A percentile compares a stretch with the other conserved stretches of the same genome.
Conservation (phyloP, 2,113 vertebrate species). For the Progne subis region DNA sequence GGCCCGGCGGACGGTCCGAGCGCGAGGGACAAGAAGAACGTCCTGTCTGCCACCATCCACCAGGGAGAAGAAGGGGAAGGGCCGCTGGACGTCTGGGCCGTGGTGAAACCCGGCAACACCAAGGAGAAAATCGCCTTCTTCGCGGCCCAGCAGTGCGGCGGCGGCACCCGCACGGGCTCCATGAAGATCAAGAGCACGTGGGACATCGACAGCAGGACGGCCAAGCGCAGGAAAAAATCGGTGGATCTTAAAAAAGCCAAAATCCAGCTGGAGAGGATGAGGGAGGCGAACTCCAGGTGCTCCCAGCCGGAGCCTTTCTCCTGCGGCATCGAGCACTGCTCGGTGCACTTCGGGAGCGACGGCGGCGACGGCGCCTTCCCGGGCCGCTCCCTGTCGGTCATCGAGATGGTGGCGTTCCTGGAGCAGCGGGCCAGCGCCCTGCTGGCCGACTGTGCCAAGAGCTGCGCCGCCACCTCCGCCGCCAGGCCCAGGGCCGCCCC, state of each 20-base stretch:
- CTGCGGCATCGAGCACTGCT: slow-evolving; percentile 76
- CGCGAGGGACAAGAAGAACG: slow-evolving; percentile 66
- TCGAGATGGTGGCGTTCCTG: slow-evolving; percentile 92
- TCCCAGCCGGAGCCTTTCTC: slow-evolving; percentile 71
- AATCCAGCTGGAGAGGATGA: slow-evolving; percentile 75
- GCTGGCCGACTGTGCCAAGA: slow-evolving; percentile 76
- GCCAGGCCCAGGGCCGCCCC: slow-evolving; percentile 33
- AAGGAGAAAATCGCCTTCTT: slow-evolving; percentile 97
- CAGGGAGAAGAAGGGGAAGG: slow-evolving; percentile 80
- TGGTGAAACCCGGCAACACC: slow-evolving; percentile 94
- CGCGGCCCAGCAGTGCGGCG: slow-evolving; percentile 79
- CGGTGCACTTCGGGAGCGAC: slow-evolving; percentile 65
- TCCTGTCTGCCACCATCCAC: slow-evolving; percentile 63
- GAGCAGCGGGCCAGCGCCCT: slow-evolving; percentile 84
- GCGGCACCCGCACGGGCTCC: slow-evolving; percentile 62
- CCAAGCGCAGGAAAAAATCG: slow-evolving; percentile 85
- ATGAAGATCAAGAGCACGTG: slow-evolving; percentile 87
- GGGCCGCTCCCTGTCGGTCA: slow-evolving; percentile 81
- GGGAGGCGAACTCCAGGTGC: slow-evolving; percentile 65
- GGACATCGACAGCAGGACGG: slow-evolving; percentile 83
- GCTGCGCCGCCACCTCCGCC: slow-evolving; percentile 14
- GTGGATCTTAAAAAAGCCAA: slow-evolving; percentile 77
- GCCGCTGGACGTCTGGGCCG: slow-evolving; percentile 85
- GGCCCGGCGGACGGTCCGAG: slow-evolving; percentile 47
- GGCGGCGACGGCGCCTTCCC: slow-evolving; percentile 38